Evolutionary conservation across 2,888 invertebrate species (phyloP).

Genomic region (Drosophila acutilabella): DNA sequence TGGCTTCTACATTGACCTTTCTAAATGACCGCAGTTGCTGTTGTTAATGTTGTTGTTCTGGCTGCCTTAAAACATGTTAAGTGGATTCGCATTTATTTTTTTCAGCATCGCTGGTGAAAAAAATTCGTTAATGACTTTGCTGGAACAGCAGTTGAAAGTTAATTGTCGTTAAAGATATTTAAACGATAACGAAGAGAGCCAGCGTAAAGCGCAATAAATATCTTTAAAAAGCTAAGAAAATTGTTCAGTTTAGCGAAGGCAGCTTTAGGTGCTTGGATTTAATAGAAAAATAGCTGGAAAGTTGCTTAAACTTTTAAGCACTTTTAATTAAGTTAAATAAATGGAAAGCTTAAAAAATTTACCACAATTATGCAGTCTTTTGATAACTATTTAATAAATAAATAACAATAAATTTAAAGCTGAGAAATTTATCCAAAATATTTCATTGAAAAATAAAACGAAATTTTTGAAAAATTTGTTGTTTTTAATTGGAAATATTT

Average conservation of each 20-base stretch:
- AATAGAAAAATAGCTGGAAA: not conserved
- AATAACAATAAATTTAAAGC: too few relatives aligned
- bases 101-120: constrained; percentile 7
- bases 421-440: too few relatives aligned
- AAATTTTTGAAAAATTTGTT: too few relatives aligned
- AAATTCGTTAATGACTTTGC: constrained; percentile 52
- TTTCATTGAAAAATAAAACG: too few relatives aligned
- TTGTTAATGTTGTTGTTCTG: constrained; percentile 17
- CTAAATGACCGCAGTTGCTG: constrained; percentile 51
- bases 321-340: too few relatives aligned
- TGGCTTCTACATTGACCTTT: constrained; percentile 61
- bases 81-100: constrained; percentile 49
- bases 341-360: too few relatives aligned
- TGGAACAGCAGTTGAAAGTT: constrained; percentile 48
- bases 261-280: not conserved
- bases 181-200: constrained; percentile 10
- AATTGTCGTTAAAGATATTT: constrained; percentile 42
- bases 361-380: too few relatives aligned
- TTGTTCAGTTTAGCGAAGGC: constrained; percentile 1
- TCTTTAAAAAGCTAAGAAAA: not conserved
- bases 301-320: too few relatives aligned
- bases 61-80: constrained; percentile 52
- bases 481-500: too few relatives aligned
- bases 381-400: too few relatives aligned
- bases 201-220: constrained; percentile 7